These are phyloP conservation scores for Passerina amoena DNA, from an alignment of 2,113 vertebrate species.

Conservation along the genomic window DNA sequence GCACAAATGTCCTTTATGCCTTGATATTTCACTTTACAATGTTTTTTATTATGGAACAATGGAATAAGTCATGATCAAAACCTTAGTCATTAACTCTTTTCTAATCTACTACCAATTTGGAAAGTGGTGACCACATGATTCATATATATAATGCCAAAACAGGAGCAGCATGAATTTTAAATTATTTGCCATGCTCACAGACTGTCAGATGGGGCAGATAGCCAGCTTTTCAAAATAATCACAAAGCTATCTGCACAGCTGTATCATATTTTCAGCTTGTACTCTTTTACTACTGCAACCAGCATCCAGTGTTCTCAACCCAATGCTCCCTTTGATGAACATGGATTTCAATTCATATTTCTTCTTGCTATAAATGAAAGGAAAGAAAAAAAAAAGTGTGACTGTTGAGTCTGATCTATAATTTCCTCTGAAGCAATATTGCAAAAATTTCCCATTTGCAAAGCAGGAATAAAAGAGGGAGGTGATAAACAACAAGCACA, in stretches of 20 bases:
- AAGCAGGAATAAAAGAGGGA: slow-evolving; percentile 4
- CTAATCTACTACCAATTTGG: slow-evolving; percentile 34
- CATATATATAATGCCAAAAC: slow-evolving; percentile 66
- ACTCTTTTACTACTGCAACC: slow-evolving; percentile 43
- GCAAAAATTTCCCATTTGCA: slow-evolving; percentile 21
- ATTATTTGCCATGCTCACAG: slow-evolving; percentile 74
- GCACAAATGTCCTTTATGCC: slow-evolving; percentile 23
- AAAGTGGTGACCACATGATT: slow-evolving; percentile 57
- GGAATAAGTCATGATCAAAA: slow-evolving; percentile 35
- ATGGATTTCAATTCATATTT: slow-evolving; percentile 13
- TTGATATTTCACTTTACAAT: slow-evolving; percentile 34
- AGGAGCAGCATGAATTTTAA: slow-evolving; percentile 66
- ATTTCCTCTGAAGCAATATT: slow-evolving; percentile 12
- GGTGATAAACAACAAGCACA: neutral
- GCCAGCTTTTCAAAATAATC: slow-evolving; percentile 71
- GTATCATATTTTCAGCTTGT: slow-evolving; percentile 66
- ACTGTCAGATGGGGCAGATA: slow-evolving; percentile 74
- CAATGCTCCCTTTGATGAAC: slow-evolving; percentile 31
- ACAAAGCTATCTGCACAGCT: slow-evolving; percentile 64
- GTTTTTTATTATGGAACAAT: slow-evolving; percentile 6
- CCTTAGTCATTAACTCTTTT: slow-evolving; percentile 51
- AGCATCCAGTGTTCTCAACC: slow-evolving; percentile 1
- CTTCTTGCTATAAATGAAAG: slow-evolving; percentile 15
- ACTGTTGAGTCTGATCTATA: slow-evolving; percentile 2
- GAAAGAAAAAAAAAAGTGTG: neutral